These are phyloP conservation scores for Ptychoptera albimana DNA, from an alignment of 2,888 invertebrate genomes.

Conservation along the genomic window DNA sequence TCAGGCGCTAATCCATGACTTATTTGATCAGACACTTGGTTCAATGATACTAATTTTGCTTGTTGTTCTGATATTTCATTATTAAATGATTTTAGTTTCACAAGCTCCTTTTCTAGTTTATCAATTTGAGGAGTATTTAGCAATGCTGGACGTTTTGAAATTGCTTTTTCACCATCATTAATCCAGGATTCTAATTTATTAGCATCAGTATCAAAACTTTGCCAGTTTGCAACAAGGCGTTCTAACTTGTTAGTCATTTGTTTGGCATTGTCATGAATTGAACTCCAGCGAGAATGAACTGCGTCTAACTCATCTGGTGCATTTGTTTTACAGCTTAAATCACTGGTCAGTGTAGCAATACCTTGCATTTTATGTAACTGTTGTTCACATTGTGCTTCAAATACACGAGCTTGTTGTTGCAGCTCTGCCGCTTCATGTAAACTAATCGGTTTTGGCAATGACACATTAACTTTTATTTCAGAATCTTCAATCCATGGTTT, in stretches of 20 bases:
- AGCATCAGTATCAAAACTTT: conserved; percentile 62
- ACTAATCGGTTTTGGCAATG: conserved; percentile 50
- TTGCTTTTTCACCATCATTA: conserved; percentile 43
- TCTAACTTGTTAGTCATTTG: conserved; percentile 67
- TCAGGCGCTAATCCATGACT: conserved; percentile 63
- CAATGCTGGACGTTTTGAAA: conserved; percentile 40
- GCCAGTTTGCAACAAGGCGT: conserved; percentile 64
- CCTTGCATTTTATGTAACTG: conserved; percentile 59
- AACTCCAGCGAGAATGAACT: conserved; percentile 68
- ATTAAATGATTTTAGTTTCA: conserved; percentile 61
- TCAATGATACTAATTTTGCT: conserved; percentile 61
- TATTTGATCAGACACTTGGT: conserved; percentile 65
- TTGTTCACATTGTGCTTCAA: conserved; percentile 63
- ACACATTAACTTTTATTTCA: conserved; percentile 54
- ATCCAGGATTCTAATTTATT: conserved; percentile 67
- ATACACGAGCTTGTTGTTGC: conserved; percentile 51
- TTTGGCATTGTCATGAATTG: conserved; percentile 61
- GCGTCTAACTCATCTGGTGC: conserved; percentile 75
- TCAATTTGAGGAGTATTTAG: conserved; percentile 54
- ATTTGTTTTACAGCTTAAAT: conserved; percentile 58
- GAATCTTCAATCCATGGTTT: conserved; percentile 82
- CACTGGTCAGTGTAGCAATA: conserved; percentile 52
- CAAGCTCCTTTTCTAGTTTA: conserved; percentile 59
- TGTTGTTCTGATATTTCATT: conserved; percentile 77
- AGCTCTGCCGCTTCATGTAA: conserved; percentile 69